Percentiles rank a stretch among this genome's conserved stretches.
Conservation (phyloP, 2,888 invertebrate genomes). For the Zaprionus bogoriensis region DNA sequence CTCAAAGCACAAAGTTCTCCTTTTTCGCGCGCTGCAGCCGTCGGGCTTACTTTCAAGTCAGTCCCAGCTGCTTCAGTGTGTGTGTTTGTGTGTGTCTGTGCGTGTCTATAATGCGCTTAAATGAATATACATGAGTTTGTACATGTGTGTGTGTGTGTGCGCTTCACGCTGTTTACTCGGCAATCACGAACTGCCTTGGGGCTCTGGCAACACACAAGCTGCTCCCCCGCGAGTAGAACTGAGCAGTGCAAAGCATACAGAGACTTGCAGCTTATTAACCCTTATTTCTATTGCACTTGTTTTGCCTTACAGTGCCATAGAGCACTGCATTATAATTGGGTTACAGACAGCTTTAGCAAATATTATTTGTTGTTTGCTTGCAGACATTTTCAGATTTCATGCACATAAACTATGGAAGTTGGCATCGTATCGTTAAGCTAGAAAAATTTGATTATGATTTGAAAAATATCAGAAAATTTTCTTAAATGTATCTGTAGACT, state of each 20-base stretch:
- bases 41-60: constrained; percentile 55
- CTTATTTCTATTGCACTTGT: too few relatives aligned
- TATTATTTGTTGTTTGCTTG: too few relatives aligned
- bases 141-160: constrained; percentile 6
- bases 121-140: constrained; percentile 24
- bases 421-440: too few relatives aligned
- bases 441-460: too few relatives aligned
- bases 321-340: too few relatives aligned
- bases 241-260: constrained; percentile 21
- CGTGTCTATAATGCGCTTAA: constrained; percentile 68
- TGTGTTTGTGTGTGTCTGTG: constrained; percentile 3
- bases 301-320: too few relatives aligned
- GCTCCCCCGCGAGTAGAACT: constrained; percentile 30
- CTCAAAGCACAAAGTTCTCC: constrained; percentile 24
- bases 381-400: too few relatives aligned
- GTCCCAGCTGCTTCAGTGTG: constrained; percentile 43
- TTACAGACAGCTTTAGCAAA: too few relatives aligned
- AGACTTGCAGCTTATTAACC: not conserved
- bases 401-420: too few relatives aligned
- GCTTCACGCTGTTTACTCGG: constrained; percentile 52
- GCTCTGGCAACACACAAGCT: constrained; percentile 47
- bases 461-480: too few relatives aligned
- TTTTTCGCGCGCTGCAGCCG: not conserved
- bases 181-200: constrained; percentile 38
- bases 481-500: too few relatives aligned